A percentile compares a stretch with the other conserved stretches of the same genome.
phyloP scores from a whole-genome alignment of 2,888 invertebrate species.

The Schrankia costaestrigalis region DNA sequence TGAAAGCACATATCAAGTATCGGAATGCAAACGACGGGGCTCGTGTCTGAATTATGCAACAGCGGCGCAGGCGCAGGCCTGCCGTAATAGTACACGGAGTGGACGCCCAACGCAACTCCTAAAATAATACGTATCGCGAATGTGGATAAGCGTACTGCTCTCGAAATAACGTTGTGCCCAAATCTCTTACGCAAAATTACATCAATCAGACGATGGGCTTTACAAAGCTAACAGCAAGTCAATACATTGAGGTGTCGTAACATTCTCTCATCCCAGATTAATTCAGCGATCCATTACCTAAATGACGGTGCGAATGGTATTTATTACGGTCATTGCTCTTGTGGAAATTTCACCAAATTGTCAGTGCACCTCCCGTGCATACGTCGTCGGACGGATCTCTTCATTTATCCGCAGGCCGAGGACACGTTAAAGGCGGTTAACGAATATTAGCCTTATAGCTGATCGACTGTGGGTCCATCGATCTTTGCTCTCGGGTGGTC shows the following conservation, averaged over 20 bases:
- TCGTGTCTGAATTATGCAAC: constrained; percentile 79
- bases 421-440: constrained; percentile 57
- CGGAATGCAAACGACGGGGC: constrained; percentile 78
- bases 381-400: constrained; percentile 47
- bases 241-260: not conserved
- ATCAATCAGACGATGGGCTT: constrained; percentile 4
- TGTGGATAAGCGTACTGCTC: constrained; percentile 33
- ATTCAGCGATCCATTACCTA: constrained; percentile 54
- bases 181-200: constrained; percentile 24
- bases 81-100: constrained; percentile 71
- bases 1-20: constrained; percentile 80
- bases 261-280: constrained; percentile 24
- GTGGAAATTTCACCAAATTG: constrained; percentile 54
- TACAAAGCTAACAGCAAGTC: constrained; percentile 9
- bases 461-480: constrained; percentile 63
- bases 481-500: constrained; percentile 68
- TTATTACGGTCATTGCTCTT: constrained; percentile 54
- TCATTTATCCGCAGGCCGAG: constrained; percentile 54
- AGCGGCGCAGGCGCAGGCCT: constrained; percentile 61
- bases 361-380: constrained; percentile 27
- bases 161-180: constrained; percentile 45
- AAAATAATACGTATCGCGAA: constrained; percentile 60
- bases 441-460: constrained; percentile 63
- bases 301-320: constrained; percentile 60
- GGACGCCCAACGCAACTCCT: constrained; percentile 55